Percentiles rank a stretch among this genome's conserved stretches.
Evolutionary conservation across 2,888 invertebrate genomes (phyloP).

Genomic region (Dione juno): DNA sequence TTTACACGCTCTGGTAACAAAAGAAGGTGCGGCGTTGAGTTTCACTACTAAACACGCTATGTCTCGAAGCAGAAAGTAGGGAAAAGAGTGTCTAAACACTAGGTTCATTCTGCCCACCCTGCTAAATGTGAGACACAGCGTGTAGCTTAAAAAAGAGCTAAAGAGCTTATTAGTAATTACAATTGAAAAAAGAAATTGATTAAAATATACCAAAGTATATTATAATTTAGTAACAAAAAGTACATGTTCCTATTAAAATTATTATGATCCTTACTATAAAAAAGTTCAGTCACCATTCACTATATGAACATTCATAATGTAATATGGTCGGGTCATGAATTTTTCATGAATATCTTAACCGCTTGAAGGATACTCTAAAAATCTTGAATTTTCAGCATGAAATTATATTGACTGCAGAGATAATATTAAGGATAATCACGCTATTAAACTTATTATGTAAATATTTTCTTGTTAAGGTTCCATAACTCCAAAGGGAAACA

Average conservation of each 20-base stretch:
- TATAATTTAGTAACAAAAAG: background rate
- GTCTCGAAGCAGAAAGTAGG: no score
- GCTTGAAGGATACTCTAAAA: slow-evolving; percentile 7
- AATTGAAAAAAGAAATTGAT: no score
- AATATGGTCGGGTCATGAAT: slow-evolving; percentile 6
- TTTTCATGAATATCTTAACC: slow-evolving; percentile 25
- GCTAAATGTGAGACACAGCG: background rate
- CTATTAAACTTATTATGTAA: background rate
- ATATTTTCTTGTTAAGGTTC: no score
- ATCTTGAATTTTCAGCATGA: slow-evolving; percentile 23
- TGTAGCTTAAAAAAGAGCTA: background rate
- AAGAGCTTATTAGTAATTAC: no score
- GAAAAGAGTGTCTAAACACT: no score
- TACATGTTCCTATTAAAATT: background rate
- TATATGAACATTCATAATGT: slow-evolving; percentile 3
- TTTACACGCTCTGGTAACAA: no score
- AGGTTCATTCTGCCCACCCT: background rate
- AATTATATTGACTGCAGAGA: background rate
- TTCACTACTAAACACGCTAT: no score
- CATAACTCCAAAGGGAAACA: no score
- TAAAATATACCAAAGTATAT: no score
- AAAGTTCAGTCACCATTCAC: background rate
- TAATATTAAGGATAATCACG: slow-evolving; percentile 3
- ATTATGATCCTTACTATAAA: background rate
- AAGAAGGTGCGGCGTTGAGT: no score